Evolutionary conservation across 2,113 vertebrate species (phyloP).

Genomic region (Origma solitaria): DNA sequence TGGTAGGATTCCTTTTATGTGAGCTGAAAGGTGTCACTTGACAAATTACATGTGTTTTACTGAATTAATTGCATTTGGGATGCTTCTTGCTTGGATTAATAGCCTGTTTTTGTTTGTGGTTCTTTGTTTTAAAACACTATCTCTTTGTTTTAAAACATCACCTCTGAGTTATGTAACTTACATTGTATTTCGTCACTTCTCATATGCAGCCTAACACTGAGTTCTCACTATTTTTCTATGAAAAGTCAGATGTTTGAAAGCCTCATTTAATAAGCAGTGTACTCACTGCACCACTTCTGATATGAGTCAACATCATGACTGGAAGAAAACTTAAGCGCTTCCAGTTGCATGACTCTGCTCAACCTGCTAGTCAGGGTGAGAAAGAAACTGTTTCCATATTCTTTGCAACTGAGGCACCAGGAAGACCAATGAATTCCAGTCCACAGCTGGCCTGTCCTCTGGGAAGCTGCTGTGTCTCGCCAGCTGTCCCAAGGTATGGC

Average conservation of each 20-base stretch:
- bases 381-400: neutral
- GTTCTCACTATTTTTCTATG: neutral
- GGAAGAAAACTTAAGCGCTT: neutral
- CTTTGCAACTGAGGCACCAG: neutral
- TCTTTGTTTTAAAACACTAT: neutral
- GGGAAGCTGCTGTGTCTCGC: neutral
- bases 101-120: neutral
- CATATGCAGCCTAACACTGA: neutral
- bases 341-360: neutral
- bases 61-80: neutral
- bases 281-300: neutral
- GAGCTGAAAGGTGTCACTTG: neutral
- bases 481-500: neutral
- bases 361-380: neutral
- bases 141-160: neutral
- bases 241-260: neutral
- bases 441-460: neutral
- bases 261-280: neutral
- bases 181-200: neutral
- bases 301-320: neutral
- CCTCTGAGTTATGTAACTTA: neutral
- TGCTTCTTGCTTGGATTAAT: neutral
- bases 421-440: neutral
- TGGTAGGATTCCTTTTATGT: neutral
- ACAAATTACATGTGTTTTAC: neutral